Evolutionary conservation across 2,113 vertebrate genomes (phyloP).

Genomic region (Pionites leucogaster): DNA sequence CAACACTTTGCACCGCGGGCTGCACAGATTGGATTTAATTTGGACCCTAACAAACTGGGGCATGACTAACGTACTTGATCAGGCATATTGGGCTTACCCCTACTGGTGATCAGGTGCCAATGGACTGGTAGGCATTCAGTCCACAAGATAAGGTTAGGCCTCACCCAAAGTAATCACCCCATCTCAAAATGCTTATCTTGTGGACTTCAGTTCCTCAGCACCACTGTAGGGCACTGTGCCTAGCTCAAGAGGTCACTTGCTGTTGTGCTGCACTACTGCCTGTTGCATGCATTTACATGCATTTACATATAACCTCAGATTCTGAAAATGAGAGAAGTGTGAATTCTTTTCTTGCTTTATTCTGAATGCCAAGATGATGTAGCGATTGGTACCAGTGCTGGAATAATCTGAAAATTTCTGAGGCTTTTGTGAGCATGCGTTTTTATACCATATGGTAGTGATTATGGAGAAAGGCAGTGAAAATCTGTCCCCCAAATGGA

Average conservation of each 20-base stretch:
- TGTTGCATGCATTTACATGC: background rate
- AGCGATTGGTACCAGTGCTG: background rate
- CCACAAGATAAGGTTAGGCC: rapidly evolving
- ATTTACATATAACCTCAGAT: background rate
- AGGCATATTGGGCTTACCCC: background rate
- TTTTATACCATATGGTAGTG: background rate
- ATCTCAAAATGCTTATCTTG: background rate
- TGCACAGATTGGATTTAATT: background rate
- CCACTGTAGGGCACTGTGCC: background rate
- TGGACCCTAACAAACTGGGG: background rate
- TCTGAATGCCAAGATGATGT: background rate
- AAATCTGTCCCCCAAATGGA: background rate
- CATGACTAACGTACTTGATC: background rate
- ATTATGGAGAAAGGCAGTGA: background rate
- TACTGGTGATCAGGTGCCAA: background rate
- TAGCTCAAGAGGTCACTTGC: rapidly evolving
- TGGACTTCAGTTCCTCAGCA: background rate
- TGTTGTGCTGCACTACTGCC: background rate
- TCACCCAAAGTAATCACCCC: rapidly evolving
- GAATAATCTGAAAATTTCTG: background rate
- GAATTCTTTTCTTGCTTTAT: background rate
- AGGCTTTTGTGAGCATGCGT: rapidly evolving
- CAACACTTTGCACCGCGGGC: rapidly evolving
- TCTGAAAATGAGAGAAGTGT: background rate
- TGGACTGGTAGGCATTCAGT: background rate